phyloP scores from a whole-genome alignment of 2,888 invertebrate species.

The Spialia ferax region DNA sequence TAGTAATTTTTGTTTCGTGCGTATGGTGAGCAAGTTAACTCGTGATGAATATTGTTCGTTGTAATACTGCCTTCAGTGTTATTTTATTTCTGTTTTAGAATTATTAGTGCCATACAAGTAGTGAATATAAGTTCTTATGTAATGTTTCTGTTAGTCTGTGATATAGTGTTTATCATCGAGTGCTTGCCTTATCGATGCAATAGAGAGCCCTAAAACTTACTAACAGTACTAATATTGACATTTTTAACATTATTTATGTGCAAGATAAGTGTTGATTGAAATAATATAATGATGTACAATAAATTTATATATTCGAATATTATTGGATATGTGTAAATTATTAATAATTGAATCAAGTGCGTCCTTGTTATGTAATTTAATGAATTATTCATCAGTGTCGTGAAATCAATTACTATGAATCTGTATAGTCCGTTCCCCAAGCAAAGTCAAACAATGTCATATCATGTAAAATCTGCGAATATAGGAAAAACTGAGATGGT shows the following conservation, averaged over 20 bases:
- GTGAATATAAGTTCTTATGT: slow-evolving; percentile 69
- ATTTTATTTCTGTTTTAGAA: slow-evolving; percentile 67
- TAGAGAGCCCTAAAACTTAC: slow-evolving; percentile 45
- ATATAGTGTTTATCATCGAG: slow-evolving; percentile 75
- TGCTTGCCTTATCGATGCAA: slow-evolving; percentile 67
- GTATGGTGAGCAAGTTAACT: slow-evolving; percentile 30
- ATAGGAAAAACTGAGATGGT: no score
- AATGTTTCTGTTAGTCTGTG: slow-evolving; percentile 83
- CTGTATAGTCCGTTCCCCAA: background rate
- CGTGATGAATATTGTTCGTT: slow-evolving; percentile 44
- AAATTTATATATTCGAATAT: slow-evolving; percentile 31
- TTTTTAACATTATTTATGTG: slow-evolving; percentile 12
- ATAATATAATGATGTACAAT: slow-evolving; percentile 29
- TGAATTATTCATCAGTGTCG: slow-evolving; percentile 34
- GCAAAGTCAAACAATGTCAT: background rate
- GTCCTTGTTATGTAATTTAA: slow-evolving; percentile 31
- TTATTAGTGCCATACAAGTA: slow-evolving; percentile 82
- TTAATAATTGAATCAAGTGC: slow-evolving; percentile 29
- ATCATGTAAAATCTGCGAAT: no score
- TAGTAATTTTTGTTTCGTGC: slow-evolving; percentile 39
- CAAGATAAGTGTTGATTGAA: slow-evolving; percentile 6
- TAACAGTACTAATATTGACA: slow-evolving; percentile 33
- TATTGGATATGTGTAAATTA: slow-evolving; percentile 31
- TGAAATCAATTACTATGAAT: slow-evolving; percentile 32
- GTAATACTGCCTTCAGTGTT: slow-evolving; percentile 69